Conservation (phyloP, 2,888 invertebrate species). For the Acanthoscelides obtectus region DNA sequence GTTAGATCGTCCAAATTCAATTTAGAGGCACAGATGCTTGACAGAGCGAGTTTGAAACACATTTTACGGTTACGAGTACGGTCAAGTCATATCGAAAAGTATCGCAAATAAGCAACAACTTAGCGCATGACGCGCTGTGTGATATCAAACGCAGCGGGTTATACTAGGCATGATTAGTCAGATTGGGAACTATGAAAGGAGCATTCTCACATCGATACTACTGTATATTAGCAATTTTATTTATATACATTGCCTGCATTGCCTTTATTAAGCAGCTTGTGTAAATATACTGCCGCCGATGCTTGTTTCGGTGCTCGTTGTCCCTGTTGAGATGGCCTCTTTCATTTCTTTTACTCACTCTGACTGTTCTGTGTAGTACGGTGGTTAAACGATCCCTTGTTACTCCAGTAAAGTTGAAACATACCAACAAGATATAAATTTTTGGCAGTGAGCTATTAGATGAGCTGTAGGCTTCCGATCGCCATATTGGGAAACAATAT, state of each 20-base stretch:
- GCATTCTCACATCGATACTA: conserved; percentile 61
- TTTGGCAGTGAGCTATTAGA: too few species aligned
- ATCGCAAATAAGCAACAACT: background rate
- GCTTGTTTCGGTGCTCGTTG: conserved; percentile 55
- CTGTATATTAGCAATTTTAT: conserved; percentile 37
- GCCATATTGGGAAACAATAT: too few species aligned
- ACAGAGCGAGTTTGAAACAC: background rate
- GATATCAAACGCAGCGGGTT: conserved; percentile 36
- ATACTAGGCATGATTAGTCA: conserved; percentile 50
- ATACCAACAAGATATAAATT: too few species aligned
- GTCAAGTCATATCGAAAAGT: background rate
- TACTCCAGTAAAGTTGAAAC: too few species aligned
- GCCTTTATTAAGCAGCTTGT: background rate
- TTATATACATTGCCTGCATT: background rate
- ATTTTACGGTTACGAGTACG: background rate
- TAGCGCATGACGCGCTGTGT: conserved; percentile 21
- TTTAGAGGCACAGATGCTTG: too few species aligned
- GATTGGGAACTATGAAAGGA: conserved; percentile 76
- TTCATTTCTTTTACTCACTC: conserved; percentile 47
- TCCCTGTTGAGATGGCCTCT: conserved; percentile 47
- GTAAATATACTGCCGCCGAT: conserved; percentile 6
- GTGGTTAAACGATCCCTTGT: background rate
- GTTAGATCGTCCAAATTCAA: too few species aligned
- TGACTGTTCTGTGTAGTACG: conserved; percentile 41
- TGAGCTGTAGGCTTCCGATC: too few species aligned